phyloP scores from a whole-genome alignment of 2,113 vertebrate species.

The Neopipo cinnamomea region DNA sequence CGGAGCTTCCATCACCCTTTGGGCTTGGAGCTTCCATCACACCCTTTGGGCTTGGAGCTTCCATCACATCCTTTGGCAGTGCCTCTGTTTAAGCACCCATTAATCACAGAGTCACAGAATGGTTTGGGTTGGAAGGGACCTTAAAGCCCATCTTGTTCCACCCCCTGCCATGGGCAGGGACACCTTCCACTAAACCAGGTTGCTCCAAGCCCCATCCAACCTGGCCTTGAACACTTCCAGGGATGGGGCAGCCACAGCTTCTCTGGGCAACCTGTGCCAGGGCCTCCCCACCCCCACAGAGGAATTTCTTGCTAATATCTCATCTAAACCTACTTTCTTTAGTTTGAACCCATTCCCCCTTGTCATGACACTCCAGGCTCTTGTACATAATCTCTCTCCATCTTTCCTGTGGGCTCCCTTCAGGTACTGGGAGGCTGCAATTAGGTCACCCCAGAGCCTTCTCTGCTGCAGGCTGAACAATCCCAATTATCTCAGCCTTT shows the following conservation, averaged over 20 bases:
- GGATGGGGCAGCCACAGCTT: background rate
- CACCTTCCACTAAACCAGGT: fast-evolving
- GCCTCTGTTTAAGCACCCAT: background rate
- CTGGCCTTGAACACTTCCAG: background rate
- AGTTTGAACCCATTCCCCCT: background rate
- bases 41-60: background rate
- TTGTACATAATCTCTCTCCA: background rate
- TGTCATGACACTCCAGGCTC: background rate
- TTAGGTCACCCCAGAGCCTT: background rate
- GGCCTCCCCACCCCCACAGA: background rate
- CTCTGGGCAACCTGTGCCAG: background rate
- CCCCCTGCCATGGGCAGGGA: background rate
- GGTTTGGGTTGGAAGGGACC: background rate
- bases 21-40: background rate
- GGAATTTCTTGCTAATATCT: background rate
- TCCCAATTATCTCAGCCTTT: background rate
- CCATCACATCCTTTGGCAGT: fast-evolving
- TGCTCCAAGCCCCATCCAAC: fast-evolving
- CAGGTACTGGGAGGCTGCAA: background rate
- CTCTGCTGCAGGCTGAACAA: background rate
- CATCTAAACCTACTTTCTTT: background rate
- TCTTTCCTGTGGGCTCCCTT: background rate
- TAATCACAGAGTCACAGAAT: too few relatives aligned
- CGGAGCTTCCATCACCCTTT: too few relatives aligned
- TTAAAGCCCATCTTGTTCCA: background rate